Evolutionary conservation across 2,113 vertebrate species (phyloP), one percentile per base, ranked within the genome.

Genomic region (Regulus satrapa): DNA sequence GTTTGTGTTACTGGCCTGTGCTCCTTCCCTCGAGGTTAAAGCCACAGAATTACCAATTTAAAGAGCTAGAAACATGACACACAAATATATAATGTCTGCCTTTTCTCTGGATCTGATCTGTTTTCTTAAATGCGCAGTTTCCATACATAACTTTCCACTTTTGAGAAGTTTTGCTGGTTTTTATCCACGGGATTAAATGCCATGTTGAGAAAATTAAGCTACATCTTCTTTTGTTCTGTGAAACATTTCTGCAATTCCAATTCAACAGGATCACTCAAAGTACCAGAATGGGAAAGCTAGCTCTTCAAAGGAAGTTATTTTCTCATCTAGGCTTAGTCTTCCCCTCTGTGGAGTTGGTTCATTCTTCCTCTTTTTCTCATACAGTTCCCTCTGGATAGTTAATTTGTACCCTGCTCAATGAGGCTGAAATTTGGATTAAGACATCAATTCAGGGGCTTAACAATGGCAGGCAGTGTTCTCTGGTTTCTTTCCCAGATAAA

Each of bases 391-490:
- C 62, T 66, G 76, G 92, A 67, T 80, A 86, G 88, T 95, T 94
- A 86, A 96, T 96, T 88, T 92, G 75, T 74, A 80, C 52, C 20
- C 64, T 92, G 92, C 79, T 96, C 93, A 93, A 15, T 69, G 92
- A 95, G 48, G 88, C 92, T 84, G 95, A 88, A 93, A 91, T 89
- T 68, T 88, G 43, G 78, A 90, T 95, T 96, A 88, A 81, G 76
- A 51, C 61, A 75, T 84, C 75, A 29, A 75, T 96, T 95, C 92
- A 81, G 12, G 48, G 61, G 18, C 72, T 88, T 90, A 81, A 94
- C 85, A 93, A 96, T 93, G 64, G 43, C 88, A 88, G 82, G 32
- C 85, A 81, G 52, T 86, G 36, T 95, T 66, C 82, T 92, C 78
- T 8, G 12, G 58, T 92, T 92, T 95, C 79, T 92, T 95, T 80